phyloP scores from a whole-genome alignment of 2,888 invertebrate species.

The Microctonus aethiopoides region DNA sequence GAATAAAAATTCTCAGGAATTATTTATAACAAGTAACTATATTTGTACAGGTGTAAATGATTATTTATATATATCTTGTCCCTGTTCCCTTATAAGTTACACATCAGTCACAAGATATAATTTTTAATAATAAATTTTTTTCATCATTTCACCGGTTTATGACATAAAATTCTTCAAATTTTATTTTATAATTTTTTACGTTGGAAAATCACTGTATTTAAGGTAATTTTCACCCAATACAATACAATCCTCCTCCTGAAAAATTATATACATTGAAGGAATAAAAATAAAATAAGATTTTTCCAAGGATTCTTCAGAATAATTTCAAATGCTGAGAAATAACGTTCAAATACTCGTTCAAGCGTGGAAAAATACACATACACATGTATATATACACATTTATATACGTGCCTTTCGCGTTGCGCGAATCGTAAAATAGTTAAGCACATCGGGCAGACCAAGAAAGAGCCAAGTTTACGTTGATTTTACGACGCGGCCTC shows the following conservation, averaged over 20 bases:
- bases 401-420: neutral
- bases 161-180: too few relatives aligned
- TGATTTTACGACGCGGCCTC: constrained; percentile 19
- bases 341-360: neutral
- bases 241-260: too few relatives aligned
- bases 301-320: neutral
- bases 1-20: too few relatives aligned
- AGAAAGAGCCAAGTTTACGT: constrained; percentile 11
- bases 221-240: neutral
- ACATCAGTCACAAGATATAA: too few relatives aligned
- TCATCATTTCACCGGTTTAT: too few relatives aligned
- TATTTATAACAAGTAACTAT: too few relatives aligned
- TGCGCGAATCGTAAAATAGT: neutral
- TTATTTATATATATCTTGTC: too few relatives aligned
- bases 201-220: neutral
- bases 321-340: neutral
- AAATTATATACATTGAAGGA: neutral
- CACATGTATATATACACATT: neutral
- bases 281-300: neutral
- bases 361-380: neutral
- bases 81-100: too few relatives aligned
- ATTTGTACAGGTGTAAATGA: too few relatives aligned
- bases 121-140: too few relatives aligned
- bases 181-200: too few relatives aligned
- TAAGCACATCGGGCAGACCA: neutral